Evolutionary conservation across 2,113 vertebrate species (phyloP).

Genomic region (Apus apus): DNA sequence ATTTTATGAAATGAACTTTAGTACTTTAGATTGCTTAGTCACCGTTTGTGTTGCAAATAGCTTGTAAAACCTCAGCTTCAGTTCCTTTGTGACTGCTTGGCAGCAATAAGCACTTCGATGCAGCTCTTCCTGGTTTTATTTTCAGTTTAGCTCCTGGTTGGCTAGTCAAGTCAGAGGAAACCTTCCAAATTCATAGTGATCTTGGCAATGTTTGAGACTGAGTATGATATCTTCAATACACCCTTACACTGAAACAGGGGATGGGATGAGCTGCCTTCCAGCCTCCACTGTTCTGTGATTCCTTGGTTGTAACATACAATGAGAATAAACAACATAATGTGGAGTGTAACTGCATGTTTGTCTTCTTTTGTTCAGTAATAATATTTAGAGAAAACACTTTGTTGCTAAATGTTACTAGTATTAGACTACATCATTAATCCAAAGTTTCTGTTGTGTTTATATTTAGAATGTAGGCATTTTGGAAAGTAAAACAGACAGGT

Average conservation of each 20-base stretch:
- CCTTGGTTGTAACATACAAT: neutral
- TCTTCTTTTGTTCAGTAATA: neutral
- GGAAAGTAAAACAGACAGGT: neutral
- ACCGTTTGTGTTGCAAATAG: neutral
- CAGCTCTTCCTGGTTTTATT: neutral
- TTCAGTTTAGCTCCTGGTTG: neutral
- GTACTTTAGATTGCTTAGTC: neutral
- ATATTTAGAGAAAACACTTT: neutral
- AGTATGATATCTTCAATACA: neutral
- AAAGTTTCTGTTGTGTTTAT: neutral
- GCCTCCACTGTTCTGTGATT: neutral
- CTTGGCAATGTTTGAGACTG: rapidly evolving
- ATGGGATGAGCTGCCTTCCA: neutral
- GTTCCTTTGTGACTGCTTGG: neutral
- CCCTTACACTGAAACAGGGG: neutral
- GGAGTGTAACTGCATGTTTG: neutral
- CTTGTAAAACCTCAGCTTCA: neutral
- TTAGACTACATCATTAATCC: neutral
- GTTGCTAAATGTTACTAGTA: neutral
- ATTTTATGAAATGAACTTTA: neutral
- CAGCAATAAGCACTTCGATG: neutral
- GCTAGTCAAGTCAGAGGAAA: neutral
- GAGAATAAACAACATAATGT: neutral
- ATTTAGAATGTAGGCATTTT: neutral
- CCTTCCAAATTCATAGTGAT: neutral